Evolutionary conservation across 2,888 invertebrate genomes (phyloP).

Genomic region (Drosophila merina): DNA sequence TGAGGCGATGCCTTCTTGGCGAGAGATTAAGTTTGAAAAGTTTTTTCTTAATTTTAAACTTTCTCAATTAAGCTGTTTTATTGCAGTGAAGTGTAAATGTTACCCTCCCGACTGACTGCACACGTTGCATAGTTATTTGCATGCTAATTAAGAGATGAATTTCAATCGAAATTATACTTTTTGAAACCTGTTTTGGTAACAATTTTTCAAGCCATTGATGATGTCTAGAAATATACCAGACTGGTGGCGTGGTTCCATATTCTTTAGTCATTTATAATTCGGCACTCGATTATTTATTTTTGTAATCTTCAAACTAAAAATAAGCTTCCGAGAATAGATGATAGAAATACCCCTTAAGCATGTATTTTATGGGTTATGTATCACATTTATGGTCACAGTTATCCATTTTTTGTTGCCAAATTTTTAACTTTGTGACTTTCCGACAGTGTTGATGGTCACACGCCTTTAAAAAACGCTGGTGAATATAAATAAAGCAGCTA

Average conservation of each 20-base stretch:
- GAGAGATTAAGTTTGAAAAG: not conserved
- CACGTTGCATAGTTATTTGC: not conserved
- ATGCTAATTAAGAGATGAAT: slow-evolving; percentile 10
- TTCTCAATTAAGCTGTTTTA: not conserved
- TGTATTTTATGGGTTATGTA: slow-evolving; percentile 16
- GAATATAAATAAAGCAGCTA: slow-evolving; percentile 43
- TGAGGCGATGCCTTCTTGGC: not conserved
- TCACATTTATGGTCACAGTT: slow-evolving; percentile 18
- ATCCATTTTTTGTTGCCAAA: slow-evolving; percentile 4
- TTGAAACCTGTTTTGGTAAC: slow-evolving; percentile 20
- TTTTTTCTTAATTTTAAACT: not conserved
- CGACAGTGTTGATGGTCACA: slow-evolving; percentile 1
- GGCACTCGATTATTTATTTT: slow-evolving; percentile 11
- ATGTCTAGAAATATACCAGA: slow-evolving; percentile 20
- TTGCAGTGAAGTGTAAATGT: not conserved
- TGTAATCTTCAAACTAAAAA: slow-evolving; percentile 13
- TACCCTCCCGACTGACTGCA: slow-evolving; percentile 1
- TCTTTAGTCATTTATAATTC: not conserved
- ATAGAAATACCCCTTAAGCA: slow-evolving; percentile 12
- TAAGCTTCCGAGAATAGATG: slow-evolving; percentile 16
- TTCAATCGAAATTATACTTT: not conserved
- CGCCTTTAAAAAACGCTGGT: slow-evolving; percentile 5
- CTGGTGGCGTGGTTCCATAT: slow-evolving; percentile 1
- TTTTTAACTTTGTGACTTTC: slow-evolving; percentile 5
- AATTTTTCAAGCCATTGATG: slow-evolving; percentile 28